Percentiles rank a stretch among this genome's conserved stretches.
These are phyloP conservation scores for Pteronotus mesoamericanus DNA, from an alignment of 2,797 vertebrate species.

Conservation along the genomic window DNA sequence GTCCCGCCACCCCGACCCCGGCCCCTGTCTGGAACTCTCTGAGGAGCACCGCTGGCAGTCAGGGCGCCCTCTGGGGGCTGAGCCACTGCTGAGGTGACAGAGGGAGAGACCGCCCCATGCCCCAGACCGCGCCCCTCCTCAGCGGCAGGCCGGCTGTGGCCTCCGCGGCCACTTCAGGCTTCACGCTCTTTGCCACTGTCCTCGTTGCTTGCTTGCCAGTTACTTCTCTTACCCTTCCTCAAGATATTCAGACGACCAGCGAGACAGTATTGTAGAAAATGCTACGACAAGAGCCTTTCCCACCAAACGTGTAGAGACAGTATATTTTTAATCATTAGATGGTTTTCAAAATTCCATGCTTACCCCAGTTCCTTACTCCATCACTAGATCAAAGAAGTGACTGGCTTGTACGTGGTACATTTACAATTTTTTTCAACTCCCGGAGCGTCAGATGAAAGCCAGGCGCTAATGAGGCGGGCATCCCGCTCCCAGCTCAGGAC, in stretches of 20 bases:
- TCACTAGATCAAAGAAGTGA: slow-evolving; percentile 36
- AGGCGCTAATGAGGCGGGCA: slow-evolving; percentile 57
- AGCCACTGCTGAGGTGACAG: no score
- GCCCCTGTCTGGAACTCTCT: neutral
- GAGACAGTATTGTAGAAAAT: neutral
- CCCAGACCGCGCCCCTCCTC: neutral
- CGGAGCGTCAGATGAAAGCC: slow-evolving; percentile 47
- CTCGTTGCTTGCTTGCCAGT: neutral
- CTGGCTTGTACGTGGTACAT: neutral
- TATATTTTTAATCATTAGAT: slow-evolving; percentile 2
- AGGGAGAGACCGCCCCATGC: no score
- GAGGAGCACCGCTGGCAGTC: neutral
- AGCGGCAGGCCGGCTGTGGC: neutral
- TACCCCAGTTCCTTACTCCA: slow-evolving; percentile 31
- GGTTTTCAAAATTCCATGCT: slow-evolving; percentile 29
- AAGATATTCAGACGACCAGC: neutral
- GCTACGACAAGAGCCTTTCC: neutral
- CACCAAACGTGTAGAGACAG: neutral
- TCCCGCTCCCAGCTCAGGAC: slow-evolving; percentile 52
- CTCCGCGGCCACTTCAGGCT: neutral
- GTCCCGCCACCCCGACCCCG: no score
- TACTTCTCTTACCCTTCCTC: neutral
- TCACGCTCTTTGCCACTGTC: neutral
- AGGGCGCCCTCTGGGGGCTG: no score
- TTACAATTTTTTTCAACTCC: slow-evolving; percentile 62